These are phyloP conservation scores for Ptychochromis oligacanthus DNA, from an alignment of 2,113 vertebrate species.

Conservation along the genomic window DNA sequence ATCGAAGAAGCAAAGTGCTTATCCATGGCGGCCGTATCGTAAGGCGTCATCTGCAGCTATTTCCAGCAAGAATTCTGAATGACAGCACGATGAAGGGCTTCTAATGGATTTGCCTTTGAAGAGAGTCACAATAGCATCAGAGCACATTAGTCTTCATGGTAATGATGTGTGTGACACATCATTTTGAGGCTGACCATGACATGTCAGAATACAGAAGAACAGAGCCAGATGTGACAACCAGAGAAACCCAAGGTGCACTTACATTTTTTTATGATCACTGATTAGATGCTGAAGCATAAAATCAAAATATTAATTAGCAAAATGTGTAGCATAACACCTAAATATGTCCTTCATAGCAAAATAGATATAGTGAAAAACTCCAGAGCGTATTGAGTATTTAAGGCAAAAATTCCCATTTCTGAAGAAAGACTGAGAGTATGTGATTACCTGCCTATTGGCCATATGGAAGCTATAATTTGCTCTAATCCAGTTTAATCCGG, in stretches of 20 bases:
- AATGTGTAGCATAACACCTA: background rate
- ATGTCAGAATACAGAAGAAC: conserved; percentile 5
- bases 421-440: background rate
- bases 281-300: background rate
- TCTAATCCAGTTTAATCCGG: conserved; percentile 21
- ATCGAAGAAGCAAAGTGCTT: conserved; percentile 15
- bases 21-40: conserved; percentile 12
- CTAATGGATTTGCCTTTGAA: conserved; percentile 35
- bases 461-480: conserved; percentile 28
- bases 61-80: conserved; percentile 41
- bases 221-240: conserved; percentile 18
- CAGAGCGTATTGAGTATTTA: background rate
- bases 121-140: conserved; percentile 29
- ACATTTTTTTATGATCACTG: background rate
- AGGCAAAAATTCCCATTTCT: background rate
- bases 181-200: conserved; percentile 26
- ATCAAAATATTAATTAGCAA: conserved; percentile 16
- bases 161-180: conserved; percentile 53
- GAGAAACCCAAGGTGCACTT: conserved; percentile 9
- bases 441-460: conserved; percentile 8
- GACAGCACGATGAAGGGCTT: background rate
- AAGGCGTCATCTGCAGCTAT: conserved; percentile 26
- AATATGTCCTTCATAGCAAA: background rate
- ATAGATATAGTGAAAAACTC: background rate
- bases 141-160: conserved; percentile 34